Percentiles rank a stretch among this genome's conserved stretches.
Evolutionary conservation across 2,888 invertebrate species (phyloP).

Genomic region (Xestia xanthographa): DNA sequence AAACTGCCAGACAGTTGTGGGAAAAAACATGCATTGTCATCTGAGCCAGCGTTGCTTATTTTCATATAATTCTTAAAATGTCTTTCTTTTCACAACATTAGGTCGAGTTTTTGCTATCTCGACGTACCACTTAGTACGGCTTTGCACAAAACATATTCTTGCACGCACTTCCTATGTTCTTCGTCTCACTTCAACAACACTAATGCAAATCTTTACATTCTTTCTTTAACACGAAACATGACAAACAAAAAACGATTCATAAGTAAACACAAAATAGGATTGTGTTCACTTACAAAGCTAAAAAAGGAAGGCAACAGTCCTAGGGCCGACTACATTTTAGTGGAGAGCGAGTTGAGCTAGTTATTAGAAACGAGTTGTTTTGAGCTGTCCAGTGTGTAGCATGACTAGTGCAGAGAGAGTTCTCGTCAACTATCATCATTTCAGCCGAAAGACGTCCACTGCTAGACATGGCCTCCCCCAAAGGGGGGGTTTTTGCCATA

Average conservation of each 20-base stretch:
- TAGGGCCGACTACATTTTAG: not conserved
- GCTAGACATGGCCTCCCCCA: no score
- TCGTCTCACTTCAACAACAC: not conserved
- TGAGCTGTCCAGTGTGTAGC: not conserved
- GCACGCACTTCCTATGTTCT: conserved; percentile 4
- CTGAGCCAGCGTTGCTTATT: no score
- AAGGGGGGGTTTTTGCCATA: no score
- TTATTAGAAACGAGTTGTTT: not conserved
- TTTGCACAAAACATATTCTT: not conserved
- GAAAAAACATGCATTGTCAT: not conserved
- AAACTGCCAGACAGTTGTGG: no score
- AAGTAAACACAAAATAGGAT: conserved; percentile 39
- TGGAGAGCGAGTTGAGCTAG: not conserved
- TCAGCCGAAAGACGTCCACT: no score
- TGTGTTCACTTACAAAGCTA: conserved; percentile 50
- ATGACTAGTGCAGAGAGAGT: not conserved
- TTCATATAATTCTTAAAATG: not conserved
- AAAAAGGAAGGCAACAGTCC: not conserved
- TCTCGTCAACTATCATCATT: not conserved
- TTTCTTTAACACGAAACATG: conserved; percentile 26
- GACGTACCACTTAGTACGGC: not conserved
- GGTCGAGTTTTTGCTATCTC: no score
- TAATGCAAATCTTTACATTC: conserved; percentile 11
- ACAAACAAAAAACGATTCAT: conserved; percentile 43
- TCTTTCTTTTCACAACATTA: not conserved